Base-by-base conservation (phyloP, 2,888 invertebrate genomes). In the Synanthedon andrenaeformis region DNA sequence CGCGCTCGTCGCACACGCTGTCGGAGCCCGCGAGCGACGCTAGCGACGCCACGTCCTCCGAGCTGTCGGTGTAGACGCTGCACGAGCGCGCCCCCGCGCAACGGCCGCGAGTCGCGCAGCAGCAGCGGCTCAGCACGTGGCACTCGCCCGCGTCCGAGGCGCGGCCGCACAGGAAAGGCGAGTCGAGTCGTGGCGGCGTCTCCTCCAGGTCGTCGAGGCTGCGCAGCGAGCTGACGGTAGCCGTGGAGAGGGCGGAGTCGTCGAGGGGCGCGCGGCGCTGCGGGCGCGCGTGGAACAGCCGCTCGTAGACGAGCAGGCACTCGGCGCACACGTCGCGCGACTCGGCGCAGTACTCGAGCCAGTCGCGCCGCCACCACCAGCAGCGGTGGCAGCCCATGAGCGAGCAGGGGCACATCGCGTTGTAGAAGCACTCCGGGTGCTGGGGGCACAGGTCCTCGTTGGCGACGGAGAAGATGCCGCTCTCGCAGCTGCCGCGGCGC, bases 51-150 rank as follows among this genome's bases (percentile, higher is more conserved):
- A 94, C 92, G 77, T 95, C 95, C 74, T 95, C 95, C 49, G 93
- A 94, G 70, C 94, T 94, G 76, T 95, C 95, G 1, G 95, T 95
- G 83, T 94, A 95, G 55, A 94, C 94, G 61, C 94, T 94, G 93
- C 45, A 94, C 92, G 58, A 93, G 89, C 74, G 13, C 74, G 72
- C 51, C 83, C 68, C 57, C 81, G 73, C 55, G 64, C 61, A 80
- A 70, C 56, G 74, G 74, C 58, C 62, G 52, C 63, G 63, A 51
- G 63, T 84, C 67, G 61, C 82, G 80, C 75, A 82, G 70, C 82
- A 81, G 66, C 84, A 83, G 42, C 70, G 60, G 53, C 69, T 59
- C 58, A 81, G 69, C 60, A 82, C 76, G 72, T 81, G 82, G 64
- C 71, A 74, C 63, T 74, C 77, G 57, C 62, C 65, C 5, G 61